A percentile compares a stretch with the other conserved stretches of the same genome.
Evolutionary conservation across 30 jellyfish, hydroid and myxozoan species (phyloP).

Genomic region (Mastigias papua): DNA sequence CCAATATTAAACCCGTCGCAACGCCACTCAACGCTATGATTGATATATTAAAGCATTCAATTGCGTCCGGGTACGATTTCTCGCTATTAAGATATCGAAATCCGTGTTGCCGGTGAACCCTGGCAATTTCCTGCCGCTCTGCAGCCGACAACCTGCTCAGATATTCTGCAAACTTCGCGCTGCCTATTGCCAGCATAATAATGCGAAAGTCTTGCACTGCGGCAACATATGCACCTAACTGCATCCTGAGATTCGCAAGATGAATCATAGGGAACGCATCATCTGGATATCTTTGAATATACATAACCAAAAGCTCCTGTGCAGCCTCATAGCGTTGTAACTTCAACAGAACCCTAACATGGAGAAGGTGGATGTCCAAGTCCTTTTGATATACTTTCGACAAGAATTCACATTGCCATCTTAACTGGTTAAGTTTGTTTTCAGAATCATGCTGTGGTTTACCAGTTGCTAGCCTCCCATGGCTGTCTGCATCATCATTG

Average conservation of each 20-base stretch:
- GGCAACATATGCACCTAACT: constrained; percentile 92
- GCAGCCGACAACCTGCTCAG: constrained; percentile 44
- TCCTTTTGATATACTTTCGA: constrained; percentile 54
- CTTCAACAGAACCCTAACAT: constrained; percentile 36
- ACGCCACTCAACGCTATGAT: constrained; percentile 72
- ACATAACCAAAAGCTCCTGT: constrained; percentile 71
- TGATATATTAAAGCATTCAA: constrained; percentile 84
- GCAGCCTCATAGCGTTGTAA: constrained; percentile 67
- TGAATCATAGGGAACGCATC: constrained; percentile 85
- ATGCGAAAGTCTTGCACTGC: constrained; percentile 88
- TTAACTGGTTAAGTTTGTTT: constrained; percentile 53
- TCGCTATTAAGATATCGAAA: constrained; percentile 64
- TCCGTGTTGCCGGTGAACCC: constrained; percentile 91
- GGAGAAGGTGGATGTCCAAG: constrained; percentile 47
- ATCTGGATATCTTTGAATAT: constrained; percentile 67
- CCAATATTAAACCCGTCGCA: constrained; percentile 83
- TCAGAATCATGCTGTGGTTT: constrained; percentile 12
- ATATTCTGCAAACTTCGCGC: constrained; percentile 55
- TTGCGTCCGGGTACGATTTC: constrained; percentile 73
- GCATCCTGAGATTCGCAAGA: constrained; percentile 84
- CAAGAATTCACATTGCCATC: constrained; percentile 46
- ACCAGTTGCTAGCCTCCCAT: background rate
- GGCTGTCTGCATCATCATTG: background rate
- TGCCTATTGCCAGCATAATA: constrained; percentile 64
- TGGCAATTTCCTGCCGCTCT: constrained; percentile 88